Conservation (phyloP, 2,113 vertebrate genomes). For the Larimichthys crocea region DNA sequence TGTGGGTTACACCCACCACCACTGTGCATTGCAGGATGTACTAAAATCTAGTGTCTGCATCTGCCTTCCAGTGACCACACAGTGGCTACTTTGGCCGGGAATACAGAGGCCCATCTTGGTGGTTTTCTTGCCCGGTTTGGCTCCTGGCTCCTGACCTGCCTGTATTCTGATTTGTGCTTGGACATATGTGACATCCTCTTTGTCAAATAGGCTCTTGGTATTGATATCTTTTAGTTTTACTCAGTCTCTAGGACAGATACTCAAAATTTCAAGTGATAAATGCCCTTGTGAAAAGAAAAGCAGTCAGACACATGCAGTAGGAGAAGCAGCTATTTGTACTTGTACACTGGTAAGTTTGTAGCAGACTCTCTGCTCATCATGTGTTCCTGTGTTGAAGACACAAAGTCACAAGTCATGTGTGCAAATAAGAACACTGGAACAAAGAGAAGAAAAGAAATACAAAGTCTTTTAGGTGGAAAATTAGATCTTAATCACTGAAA, state of each 20-base stretch:
- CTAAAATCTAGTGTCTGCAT: no score
- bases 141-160: no score
- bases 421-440: not conserved
- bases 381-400: not conserved
- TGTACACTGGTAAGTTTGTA: not conserved
- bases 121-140: no score
- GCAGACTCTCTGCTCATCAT: not conserved
- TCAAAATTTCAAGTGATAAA: not conserved
- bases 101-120: no score
- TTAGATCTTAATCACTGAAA: conserved; percentile 4
- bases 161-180: not conserved
- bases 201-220: not conserved
- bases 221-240: not conserved
- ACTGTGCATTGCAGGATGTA: no score
- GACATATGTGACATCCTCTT: not conserved
- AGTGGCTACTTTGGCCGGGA: no score
- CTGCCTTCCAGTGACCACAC: no score
- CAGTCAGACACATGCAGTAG: not conserved
- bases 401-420: not conserved
- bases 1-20: no score
- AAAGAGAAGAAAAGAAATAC: not conserved
- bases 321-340: not conserved
- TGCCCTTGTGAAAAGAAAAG: not conserved
- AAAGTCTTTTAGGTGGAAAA: not conserved
- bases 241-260: not conserved